Conservation (phyloP, 2,113 vertebrate genomes). For the Hiodon alosoides region DNA sequence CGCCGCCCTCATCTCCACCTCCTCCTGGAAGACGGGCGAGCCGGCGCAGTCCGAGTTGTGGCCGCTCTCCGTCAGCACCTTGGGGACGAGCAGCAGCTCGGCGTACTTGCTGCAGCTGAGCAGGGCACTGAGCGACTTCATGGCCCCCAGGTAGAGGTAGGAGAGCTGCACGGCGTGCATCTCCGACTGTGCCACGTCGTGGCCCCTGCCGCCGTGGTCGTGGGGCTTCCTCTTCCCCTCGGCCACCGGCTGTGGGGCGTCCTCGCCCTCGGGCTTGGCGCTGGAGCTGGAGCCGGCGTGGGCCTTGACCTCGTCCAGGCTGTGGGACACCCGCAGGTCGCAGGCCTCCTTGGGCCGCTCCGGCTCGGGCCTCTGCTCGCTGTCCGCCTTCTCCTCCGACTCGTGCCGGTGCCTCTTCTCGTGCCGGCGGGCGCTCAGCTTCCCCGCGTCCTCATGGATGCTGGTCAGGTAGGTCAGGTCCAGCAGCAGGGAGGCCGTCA, state of each 20-base stretch:
- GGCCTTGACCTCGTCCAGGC: constrained; percentile 76
- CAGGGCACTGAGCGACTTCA: constrained; percentile 90
- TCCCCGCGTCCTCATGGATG: constrained; percentile 83
- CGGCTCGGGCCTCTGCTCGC: constrained; percentile 63
- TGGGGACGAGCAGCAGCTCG: constrained; percentile 88
- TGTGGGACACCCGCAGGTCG: constrained; percentile 68
- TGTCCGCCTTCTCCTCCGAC: constrained; percentile 64
- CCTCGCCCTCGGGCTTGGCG: constrained; percentile 75
- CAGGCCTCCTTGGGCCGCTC: constrained; percentile 25
- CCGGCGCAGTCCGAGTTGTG: constrained; percentile 84
- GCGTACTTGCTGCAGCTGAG: constrained; percentile 96
- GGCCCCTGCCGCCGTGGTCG: constrained; percentile 59
- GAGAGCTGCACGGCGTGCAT: constrained; percentile 90
- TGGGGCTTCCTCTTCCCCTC: constrained; percentile 77
- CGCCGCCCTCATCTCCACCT: constrained; percentile 84
- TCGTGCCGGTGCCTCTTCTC: constrained; percentile 85
- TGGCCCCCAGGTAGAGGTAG: constrained; percentile 91
- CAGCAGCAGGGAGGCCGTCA: constrained; percentile 85
- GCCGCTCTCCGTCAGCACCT: constrained; percentile 80
- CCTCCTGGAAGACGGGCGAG: constrained; percentile 79
- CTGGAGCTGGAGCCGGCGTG: constrained; percentile 64
- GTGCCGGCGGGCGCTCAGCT: constrained; percentile 74
- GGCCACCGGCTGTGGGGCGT: constrained; percentile 52
- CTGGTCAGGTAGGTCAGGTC: constrained; percentile 95
- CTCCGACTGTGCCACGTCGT: constrained; percentile 76